These are phyloP conservation scores for Meteorus sp. DNA, from an alignment of 1,140 invertebrate genomes.

Conservation along the genomic window DNA sequence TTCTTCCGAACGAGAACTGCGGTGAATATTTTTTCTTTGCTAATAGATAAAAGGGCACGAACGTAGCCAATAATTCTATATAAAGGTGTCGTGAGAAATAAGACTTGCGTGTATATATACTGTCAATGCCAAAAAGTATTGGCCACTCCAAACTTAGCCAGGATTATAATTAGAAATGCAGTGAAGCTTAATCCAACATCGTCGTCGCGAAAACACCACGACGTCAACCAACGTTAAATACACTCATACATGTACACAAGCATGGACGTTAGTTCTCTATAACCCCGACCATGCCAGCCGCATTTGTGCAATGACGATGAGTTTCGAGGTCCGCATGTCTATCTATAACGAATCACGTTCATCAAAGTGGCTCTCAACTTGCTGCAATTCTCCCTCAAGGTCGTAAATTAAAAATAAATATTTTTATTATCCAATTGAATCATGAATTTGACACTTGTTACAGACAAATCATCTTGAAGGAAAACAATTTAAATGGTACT, in stretches of 20 bases:
- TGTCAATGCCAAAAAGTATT: conserved; percentile 52
- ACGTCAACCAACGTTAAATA: neutral
- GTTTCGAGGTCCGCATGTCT: conserved; percentile 28
- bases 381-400: conserved; percentile 5
- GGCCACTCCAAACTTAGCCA: conserved; percentile 47
- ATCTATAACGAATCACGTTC: conserved; percentile 29
- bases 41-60: no score
- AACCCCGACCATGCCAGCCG: conserved; percentile 20
- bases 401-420: neutral
- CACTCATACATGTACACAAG: no score
- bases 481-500: no score
- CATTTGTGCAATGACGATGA: conserved; percentile 37
- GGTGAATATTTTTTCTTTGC: no score
- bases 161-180: conserved; percentile 50
- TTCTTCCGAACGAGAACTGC: no score
- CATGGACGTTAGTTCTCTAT: no score
- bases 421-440: no score
- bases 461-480: no score
- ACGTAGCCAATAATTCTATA: no score
- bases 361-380: conserved; percentile 25
- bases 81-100: no score
- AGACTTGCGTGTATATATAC: conserved; percentile 18
- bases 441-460: neutral
- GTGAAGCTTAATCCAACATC: conserved; percentile 27
- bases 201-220: conserved; percentile 11